Evolutionary conservation across 2,888 invertebrate genomes (phyloP).

Genomic region (Sphaerophoria rueppellii): DNA sequence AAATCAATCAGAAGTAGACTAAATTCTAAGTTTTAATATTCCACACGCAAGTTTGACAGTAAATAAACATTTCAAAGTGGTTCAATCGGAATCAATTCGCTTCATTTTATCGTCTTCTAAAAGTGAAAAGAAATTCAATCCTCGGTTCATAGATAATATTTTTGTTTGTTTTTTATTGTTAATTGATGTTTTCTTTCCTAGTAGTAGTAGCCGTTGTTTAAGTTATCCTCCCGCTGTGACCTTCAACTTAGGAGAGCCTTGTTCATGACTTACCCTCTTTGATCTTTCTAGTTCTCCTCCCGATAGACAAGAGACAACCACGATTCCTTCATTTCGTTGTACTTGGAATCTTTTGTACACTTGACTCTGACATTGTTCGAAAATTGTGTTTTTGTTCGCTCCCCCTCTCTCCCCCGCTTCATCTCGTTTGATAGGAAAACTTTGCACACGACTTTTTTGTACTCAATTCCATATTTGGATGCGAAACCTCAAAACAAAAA

Average conservation of each 20-base stretch:
- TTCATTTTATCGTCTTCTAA: no score
- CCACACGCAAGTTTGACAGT: neutral
- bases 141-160: no score
- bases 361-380: slow-evolving; percentile 63
- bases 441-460: slow-evolving; percentile 49
- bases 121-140: no score
- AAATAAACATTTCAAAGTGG: neutral
- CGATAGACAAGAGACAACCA: neutral
- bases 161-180: no score
- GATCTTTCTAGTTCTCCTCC: slow-evolving; percentile 14
- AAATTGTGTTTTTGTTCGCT: slow-evolving; percentile 36
- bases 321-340: slow-evolving; percentile 29
- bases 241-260: no score
- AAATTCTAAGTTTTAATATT: neutral
- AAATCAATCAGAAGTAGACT: slow-evolving; percentile 48
- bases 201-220: no score
- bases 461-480: slow-evolving; percentile 63
- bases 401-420: slow-evolving; percentile 7
- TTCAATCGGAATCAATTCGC: no score
- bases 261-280: no score
- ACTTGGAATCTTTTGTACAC: slow-evolving; percentile 37
- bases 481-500: slow-evolving; percentile 16
- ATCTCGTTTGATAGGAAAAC: slow-evolving; percentile 31
- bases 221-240: no score
- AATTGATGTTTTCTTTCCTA: no score